Evolutionary conservation across 2,888 invertebrate genomes (phyloP), one percentile per base, ranked within the genome.

Genomic region (Melikaiella ostensackeni): DNA sequence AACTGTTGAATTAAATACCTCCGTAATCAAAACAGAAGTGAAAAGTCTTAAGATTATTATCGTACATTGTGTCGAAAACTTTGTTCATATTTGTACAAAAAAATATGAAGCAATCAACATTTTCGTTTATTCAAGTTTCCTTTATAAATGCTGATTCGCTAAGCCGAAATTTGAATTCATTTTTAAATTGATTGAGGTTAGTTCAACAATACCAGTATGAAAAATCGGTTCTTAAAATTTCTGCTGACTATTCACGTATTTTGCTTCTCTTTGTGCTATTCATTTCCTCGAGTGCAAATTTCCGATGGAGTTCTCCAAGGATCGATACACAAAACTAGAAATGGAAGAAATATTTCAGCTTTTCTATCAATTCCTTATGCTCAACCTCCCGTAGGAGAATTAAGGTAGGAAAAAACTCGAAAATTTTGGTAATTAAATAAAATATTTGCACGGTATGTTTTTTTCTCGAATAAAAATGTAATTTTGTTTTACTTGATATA

Each of bases 361-460:
- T 92, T 91, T 59, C 84, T 84, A 59, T 91, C 90, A 3, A 89
- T 92, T 76, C 92, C 92, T 1, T 92, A 88, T 73, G 92, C 91
- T 6, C 86, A 89, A 61, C 89, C 92, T 6, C 92, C 92, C 1
- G 50, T 91, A 21, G 91, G 89, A 0, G 78, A 89, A 16, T 86
- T 92, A 0, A 86, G 92, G 82, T 92, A 55, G 7, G 9, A 11
- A 4, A 19, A 55, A 21, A 9, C 16, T 42, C 16, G 13, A 16
- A 42, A 42, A 42, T 42, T 42, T 16, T 16, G 42, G 16, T 42
- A 42, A 16, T 42, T 16, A 42, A 5, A 42, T 42, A 16, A 42
- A 42, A 5, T 5, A 42, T 42, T 42, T 42, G 16, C 1, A 42
- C 16, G 6, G 1, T 16, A 42, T 42, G 1, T 42, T 42, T 42